Conservation (phyloP, 2,888 invertebrate genomes). For the Aleiodes testaceus region DNA sequence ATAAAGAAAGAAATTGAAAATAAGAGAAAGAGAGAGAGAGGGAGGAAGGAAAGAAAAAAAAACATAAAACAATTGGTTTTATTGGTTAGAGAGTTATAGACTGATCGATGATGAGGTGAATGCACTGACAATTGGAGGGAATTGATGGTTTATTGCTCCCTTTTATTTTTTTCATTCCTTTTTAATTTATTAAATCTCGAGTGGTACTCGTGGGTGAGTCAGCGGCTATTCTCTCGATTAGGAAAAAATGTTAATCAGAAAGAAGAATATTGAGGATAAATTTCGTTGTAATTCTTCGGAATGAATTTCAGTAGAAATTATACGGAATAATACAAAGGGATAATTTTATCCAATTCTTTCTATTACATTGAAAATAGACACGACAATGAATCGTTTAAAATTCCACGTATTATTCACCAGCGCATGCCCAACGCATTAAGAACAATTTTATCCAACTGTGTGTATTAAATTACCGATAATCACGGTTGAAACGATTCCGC, state of each 20-base stretch:
- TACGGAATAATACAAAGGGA: not conserved
- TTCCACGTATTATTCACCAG: constrained; percentile 10
- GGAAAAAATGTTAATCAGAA: not conserved
- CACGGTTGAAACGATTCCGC: constrained; percentile 57
- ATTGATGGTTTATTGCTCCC: constrained; percentile 36
- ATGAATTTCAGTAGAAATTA: not conserved
- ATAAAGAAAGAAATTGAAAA: constrained; percentile 29
- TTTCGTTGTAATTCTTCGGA: not conserved
- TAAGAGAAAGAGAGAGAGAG: constrained; percentile 13
- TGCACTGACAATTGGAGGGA: constrained; percentile 29
- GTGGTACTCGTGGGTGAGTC: too few species aligned
- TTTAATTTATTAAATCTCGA: too few species aligned
- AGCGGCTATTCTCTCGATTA: not conserved
- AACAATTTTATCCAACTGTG: constrained; percentile 27
- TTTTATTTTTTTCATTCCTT: too few species aligned
- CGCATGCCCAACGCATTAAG: constrained; percentile 16
- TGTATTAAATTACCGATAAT: constrained; percentile 56
- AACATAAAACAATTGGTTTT: constrained; percentile 1
- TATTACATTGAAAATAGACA: not conserved
- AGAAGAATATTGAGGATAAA: not conserved
- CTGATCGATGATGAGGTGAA: constrained; percentile 7
- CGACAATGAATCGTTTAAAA: constrained; percentile 31
- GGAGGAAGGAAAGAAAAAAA: constrained; percentile 5
- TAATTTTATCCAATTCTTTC: not conserved
- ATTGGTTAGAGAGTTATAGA: not conserved